Evolutionary conservation across 2,888 invertebrate species (phyloP), one percentile per base, ranked within the genome.

Genomic region (Entomobrya multifasciata): DNA sequence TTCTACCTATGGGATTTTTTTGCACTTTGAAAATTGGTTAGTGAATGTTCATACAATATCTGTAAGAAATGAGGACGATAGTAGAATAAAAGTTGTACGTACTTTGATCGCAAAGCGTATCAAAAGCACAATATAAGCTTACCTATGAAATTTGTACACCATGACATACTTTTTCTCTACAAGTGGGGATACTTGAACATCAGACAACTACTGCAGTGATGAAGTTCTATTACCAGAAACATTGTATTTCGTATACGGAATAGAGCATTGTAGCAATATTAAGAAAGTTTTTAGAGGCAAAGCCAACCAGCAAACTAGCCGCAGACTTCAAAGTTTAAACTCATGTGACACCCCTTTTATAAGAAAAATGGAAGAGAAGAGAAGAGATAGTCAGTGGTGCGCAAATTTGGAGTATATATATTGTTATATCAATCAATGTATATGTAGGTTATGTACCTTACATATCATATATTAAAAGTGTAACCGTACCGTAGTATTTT

Each of bases 11-110:
- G 82, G 82, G 62, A 74, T n/a, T 57, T 70, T 81, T 70, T 47
- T 82, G 74, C 74, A 82, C 82, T 82, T 74, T 72, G 10, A 41
- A 82, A 74, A 82, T 82, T 82, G 82, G 62, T 49, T 74, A 10
- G 67, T 67, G 13, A 15, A 27, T 60, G 25, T 10, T 22, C 22
- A 27, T 60, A 13, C 13, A 27, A 8, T 36, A 36, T 8, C 3
- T 60, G 22, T 20, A 36, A 4, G 8, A 36, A 36, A 36, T 6
- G 4, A 25, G 13, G 41, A 67, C n/a, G 41, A 20, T 1, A 8
- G 8, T 36, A 8, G 8, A 36, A 36, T 13, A 36, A 47, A 22
- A 13, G 70, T 70, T 25, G 10, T 22, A n/a, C 4, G 25, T 25
- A 72, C n/a, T 36, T 36, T 36, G 36, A 36, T 36, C 36, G 36